These are phyloP conservation scores for Deilephila porcellus DNA, from an alignment of 2,888 invertebrate species.

Conservation along the genomic window DNA sequence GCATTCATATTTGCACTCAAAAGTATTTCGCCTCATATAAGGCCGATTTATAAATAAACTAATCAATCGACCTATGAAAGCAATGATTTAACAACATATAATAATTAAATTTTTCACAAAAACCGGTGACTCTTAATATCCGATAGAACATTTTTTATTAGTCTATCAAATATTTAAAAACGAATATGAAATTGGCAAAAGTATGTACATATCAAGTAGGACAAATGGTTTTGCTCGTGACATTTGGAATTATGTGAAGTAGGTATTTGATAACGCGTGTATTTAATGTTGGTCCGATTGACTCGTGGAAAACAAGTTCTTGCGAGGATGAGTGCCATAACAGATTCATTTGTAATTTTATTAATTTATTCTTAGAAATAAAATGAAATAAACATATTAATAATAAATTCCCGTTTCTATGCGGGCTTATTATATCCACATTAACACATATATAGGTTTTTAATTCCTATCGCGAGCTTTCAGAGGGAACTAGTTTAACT, in stretches of 20 bases:
- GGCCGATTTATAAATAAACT: no score
- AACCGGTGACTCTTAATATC: no score
- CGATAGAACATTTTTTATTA: no score
- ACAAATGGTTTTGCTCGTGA: neutral
- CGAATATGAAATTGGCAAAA: neutral
- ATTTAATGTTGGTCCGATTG: neutral
- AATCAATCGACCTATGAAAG: no score
- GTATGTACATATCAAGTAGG: neutral
- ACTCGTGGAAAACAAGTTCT: neutral
- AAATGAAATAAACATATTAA: constrained; percentile 5
- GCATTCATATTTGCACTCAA: no score
- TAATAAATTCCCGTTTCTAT: constrained; percentile 4
- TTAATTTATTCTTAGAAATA: constrained; percentile 13
- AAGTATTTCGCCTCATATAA: no score
- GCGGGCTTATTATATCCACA: neutral
- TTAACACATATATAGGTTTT: constrained; percentile 10
- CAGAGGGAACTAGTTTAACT: neutral
- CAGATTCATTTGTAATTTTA: constrained; percentile 18
- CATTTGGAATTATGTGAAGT: neutral
- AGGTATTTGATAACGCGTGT: constrained; percentile 3
- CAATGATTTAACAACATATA: no score
- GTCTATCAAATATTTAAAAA: neutral
- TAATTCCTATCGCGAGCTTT: constrained; percentile 13
- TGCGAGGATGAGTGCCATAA: constrained; percentile 1
- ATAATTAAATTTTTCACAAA: no score